Conservation (phyloP, 2,888 invertebrate genomes). For the Germaria angustata region DNA sequence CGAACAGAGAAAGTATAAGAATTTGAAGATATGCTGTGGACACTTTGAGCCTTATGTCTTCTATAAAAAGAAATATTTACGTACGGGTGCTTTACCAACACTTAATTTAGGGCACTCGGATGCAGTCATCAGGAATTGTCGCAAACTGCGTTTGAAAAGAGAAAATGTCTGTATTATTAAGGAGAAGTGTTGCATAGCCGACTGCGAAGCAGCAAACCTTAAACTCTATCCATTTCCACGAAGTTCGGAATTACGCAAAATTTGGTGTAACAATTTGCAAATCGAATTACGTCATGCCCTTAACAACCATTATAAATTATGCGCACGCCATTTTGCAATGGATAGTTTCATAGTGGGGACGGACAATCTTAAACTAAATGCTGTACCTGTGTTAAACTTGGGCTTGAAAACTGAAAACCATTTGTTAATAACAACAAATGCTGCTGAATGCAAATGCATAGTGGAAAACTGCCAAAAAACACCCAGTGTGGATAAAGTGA, state of each 20-base stretch:
- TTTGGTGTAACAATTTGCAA: slow-evolving; percentile 63
- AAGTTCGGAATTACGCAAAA: slow-evolving; percentile 48
- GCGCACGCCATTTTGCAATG: slow-evolving; percentile 39
- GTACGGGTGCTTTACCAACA: slow-evolving; percentile 62
- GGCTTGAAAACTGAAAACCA: slow-evolving; percentile 7
- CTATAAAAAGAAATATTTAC: slow-evolving; percentile 43
- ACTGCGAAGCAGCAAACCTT: slow-evolving; percentile 2
- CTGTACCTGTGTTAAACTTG: slow-evolving; percentile 54
- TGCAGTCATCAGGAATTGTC: slow-evolving; percentile 25
- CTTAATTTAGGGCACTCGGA: slow-evolving; percentile 55
- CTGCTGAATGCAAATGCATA: slow-evolving; percentile 45
- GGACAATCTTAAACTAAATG: slow-evolving; percentile 50
- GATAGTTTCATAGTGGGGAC: slow-evolving; percentile 53
- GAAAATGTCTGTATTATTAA: background rate
- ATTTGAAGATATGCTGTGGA: slow-evolving; percentile 51
- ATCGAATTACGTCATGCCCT: slow-evolving; percentile 45
- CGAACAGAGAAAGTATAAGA: background rate
- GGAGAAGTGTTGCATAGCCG: slow-evolving; percentile 36
- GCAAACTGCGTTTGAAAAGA: slow-evolving; percentile 29
- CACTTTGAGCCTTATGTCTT: slow-evolving; percentile 64
- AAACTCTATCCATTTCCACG: slow-evolving; percentile 58
- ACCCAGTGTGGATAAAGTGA: slow-evolving; percentile 58
- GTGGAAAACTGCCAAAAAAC: slow-evolving; percentile 59
- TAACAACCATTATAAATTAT: slow-evolving; percentile 52
- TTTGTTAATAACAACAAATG: background rate